Conservation (phyloP, 2,888 invertebrate species). For the Lysandra bellargus region DNA sequence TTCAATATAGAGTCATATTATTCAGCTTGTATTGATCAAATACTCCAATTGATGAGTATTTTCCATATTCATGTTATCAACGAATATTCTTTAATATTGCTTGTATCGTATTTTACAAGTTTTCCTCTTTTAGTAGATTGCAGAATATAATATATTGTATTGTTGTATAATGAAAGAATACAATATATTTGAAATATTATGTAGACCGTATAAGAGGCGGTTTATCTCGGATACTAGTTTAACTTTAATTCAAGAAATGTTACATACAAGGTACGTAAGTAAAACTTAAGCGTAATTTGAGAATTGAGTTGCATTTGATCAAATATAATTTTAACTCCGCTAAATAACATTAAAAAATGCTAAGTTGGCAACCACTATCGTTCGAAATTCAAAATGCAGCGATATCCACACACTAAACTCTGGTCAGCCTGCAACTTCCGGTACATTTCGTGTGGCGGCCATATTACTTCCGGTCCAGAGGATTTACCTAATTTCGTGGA, state of each 20-base stretch:
- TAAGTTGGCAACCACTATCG: constrained; percentile 1
- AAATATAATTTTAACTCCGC: too few relatives aligned
- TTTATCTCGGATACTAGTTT: too few relatives aligned
- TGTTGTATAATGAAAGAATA: too few relatives aligned
- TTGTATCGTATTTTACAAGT: neutral
- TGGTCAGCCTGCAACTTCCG: constrained; percentile 41
- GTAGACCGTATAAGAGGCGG: too few relatives aligned
- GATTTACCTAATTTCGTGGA: constrained; percentile 43
- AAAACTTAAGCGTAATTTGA: too few relatives aligned
- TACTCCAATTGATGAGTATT: neutral
- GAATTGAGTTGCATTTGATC: too few relatives aligned
- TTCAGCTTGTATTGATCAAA: neutral
- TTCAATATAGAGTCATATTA: neutral
- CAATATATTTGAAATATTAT: too few relatives aligned
- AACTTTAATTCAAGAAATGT: too few relatives aligned
- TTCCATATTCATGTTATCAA: neutral
- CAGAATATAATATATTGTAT: neutral
- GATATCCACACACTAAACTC: constrained; percentile 25
- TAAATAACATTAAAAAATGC: too few relatives aligned
- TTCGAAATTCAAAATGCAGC: constrained; percentile 28
- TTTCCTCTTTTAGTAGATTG: neutral
- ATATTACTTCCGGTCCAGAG: constrained; percentile 44
- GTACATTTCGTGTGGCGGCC: constrained; percentile 39
- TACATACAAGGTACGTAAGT: too few relatives aligned
- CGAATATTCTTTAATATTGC: neutral